A percentile compares a stretch with the other conserved stretches of the same genome.
Evolutionary conservation across 2,888 invertebrate species (phyloP).

Genomic region (Cephus pulcher): DNA sequence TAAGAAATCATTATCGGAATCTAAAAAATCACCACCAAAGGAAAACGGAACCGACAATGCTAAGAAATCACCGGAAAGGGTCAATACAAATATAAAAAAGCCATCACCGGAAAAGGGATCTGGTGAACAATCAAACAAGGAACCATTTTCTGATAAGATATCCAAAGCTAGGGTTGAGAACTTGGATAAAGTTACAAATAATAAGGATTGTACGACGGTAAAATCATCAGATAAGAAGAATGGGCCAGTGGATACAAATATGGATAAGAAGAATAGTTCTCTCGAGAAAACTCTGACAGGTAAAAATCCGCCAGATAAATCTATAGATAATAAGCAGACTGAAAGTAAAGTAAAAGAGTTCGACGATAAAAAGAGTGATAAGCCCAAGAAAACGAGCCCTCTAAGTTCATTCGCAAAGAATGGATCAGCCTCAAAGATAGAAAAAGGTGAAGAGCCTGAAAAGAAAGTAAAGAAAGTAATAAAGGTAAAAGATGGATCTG

Average conservation of each 20-base stretch:
- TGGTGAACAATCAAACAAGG: background rate
- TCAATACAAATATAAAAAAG: background rate
- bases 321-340: slow-evolving; percentile 41
- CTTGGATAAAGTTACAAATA: slow-evolving; percentile 51
- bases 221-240: slow-evolving; percentile 64
- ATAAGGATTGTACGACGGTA: slow-evolving; percentile 30
- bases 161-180: slow-evolving; percentile 43
- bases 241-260: slow-evolving; percentile 50
- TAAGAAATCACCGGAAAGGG: slow-evolving; percentile 32
- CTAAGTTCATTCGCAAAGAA: slow-evolving; percentile 35
- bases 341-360: slow-evolving; percentile 30
- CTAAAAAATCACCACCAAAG: slow-evolving; percentile 41
- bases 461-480: slow-evolving; percentile 42
- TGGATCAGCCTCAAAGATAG: slow-evolving; percentile 31
- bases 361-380: slow-evolving; percentile 41
- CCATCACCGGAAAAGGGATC: slow-evolving; percentile 15
- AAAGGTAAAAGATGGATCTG: slow-evolving; percentile 39
- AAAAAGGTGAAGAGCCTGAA: slow-evolving; percentile 38
- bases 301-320: slow-evolving; percentile 40
- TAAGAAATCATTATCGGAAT: slow-evolving; percentile 30
- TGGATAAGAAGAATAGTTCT: slow-evolving; percentile 29
- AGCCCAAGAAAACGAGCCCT: slow-evolving; percentile 41
- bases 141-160: slow-evolving; percentile 22
- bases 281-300: slow-evolving; percentile 28
- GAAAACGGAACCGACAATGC: slow-evolving; percentile 32